Evolutionary conservation across 2,797 vertebrate genomes (phyloP), one percentile per base, ranked within the genome.

Genomic region (Spinus olivaceus): DNA sequence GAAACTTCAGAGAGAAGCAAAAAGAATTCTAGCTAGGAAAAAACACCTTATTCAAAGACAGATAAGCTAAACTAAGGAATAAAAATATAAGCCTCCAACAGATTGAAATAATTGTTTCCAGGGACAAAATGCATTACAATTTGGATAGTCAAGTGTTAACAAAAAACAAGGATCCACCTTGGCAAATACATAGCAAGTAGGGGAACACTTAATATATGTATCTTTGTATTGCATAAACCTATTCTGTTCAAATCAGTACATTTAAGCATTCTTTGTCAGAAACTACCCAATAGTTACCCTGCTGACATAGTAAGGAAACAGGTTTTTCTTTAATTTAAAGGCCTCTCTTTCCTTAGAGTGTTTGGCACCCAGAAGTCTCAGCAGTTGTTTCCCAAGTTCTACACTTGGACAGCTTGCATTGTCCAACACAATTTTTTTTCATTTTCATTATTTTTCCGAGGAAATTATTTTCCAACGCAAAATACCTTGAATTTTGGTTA

Each of bases 341-440:
- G 0, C 1, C 6, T 50, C 25, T 72, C 10, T 3, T 28, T 41
- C n/a, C 20, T 63, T 23, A 42, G 20, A 3, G 5, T 23, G 11
- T 37, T 88, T 13, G 6, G 8, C 16, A 54, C 25, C 7, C 2
- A 1, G 9, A 71, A 37, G 3, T 28, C 21, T 54, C 37, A 67
- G 17, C 7, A 82, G n/a, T 27, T 42, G 6, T 7, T 54, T 33
- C 8, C 33, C 16, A 76, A 42, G 2, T 28, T 76, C 30, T 54
- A 59, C 5, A 57, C 2, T 41, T 41, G 41, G 41, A 15, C 16
- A 59, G 53, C 10, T 78, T 61, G 2, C 14, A 51, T 35, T 69
- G 4, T 7, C 28, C 5, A 23, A 24, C 18, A 50, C 11, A 71
- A 18, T 15, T 37, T 37, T 30, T 59, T 51, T 41, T 41, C 14